Base-by-base conservation (phyloP, 2,888 invertebrate genomes). In the Chelonus formosanus region DNA sequence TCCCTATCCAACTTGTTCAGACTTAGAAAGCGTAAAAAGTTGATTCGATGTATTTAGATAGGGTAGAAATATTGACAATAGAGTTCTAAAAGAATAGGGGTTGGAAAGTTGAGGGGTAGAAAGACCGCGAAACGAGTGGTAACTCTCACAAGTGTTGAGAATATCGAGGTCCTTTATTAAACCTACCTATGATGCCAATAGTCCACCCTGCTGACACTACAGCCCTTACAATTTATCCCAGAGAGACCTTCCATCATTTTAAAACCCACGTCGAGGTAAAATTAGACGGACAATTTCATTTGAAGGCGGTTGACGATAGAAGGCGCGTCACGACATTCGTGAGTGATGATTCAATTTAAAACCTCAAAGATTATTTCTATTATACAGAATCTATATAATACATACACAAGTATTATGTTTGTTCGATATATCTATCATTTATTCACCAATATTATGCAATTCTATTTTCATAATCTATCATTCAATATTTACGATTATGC, bases 241-340 rank as follows among this genome's bases (percentile, higher is more conserved):
- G 61, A 71, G 81, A 77, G 82, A 79, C 77, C 76, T 78, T 80
- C 76, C 78, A 79, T 82, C 80, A 80, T 80, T 82, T 82, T 80
- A 81, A 82, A 82, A 78, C 77, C 78, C 62, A 65, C 69, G 72
- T 69, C 75, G 75, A 74, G 75, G 79, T 75, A 73, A 78, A 82
- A 82, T 82, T 82, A 82, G 78, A 78, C 78, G 77, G 77, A 75
- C 80, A 80, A 82, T 82, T 82, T 82, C 77, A 77, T 82, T 79
- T 73, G 71, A 74, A 74, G 76, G 73, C 69, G 60, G 50, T 65
- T 59, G 71, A 55, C 73, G 72, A 72, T 74, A 73, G 73, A 70
- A 72, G 20, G 20, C 63, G 60, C 60, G 65, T 61, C 64, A 54
- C 66, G 56, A 59, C 45, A 45, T 36, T 59, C 52, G 64, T 59